phyloP scores from a whole-genome alignment of 2,797 vertebrate genomes.

The Tadarida brasiliensis region DNA sequence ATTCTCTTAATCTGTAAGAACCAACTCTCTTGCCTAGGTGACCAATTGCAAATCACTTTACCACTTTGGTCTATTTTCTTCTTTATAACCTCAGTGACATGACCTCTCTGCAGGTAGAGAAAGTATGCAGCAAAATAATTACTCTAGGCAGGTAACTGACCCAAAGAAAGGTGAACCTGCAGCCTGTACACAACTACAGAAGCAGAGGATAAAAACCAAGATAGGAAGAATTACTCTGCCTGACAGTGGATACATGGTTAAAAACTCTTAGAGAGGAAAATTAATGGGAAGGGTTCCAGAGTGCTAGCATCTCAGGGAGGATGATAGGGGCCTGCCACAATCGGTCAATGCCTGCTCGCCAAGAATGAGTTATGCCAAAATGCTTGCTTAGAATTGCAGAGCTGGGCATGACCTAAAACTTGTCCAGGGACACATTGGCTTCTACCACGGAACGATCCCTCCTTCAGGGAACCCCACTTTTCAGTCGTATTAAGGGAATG shows the following conservation, averaged over 20 bases:
- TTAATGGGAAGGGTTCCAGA: neutral
- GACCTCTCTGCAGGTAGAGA: neutral
- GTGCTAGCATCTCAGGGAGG: neutral
- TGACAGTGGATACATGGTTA: neutral
- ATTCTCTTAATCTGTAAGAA: constrained; percentile 45
- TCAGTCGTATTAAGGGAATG: neutral
- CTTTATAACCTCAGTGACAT: constrained; percentile 20
- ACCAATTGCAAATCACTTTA: constrained; percentile 1
- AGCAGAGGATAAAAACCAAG: constrained; percentile 42
- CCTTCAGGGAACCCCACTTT: constrained; percentile 47
- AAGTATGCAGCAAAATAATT: constrained; percentile 39
- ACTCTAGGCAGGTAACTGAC: neutral
- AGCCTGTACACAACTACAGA: neutral
- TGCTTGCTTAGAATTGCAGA: constrained; percentile 1
- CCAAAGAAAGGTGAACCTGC: constrained; percentile 18
- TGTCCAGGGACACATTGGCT: neutral
- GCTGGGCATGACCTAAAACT: constrained; percentile 52
- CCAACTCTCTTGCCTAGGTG: neutral
- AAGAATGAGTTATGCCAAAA: constrained; percentile 49
- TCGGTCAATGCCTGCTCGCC: neutral
- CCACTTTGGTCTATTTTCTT: constrained; percentile 22
- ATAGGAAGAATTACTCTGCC: neutral
- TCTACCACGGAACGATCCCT: neutral
- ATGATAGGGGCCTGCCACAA: neutral
- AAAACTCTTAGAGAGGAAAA: neutral